Conservation (phyloP, 2,888 invertebrate species). For the Pachliopta kotzebuea region DNA sequence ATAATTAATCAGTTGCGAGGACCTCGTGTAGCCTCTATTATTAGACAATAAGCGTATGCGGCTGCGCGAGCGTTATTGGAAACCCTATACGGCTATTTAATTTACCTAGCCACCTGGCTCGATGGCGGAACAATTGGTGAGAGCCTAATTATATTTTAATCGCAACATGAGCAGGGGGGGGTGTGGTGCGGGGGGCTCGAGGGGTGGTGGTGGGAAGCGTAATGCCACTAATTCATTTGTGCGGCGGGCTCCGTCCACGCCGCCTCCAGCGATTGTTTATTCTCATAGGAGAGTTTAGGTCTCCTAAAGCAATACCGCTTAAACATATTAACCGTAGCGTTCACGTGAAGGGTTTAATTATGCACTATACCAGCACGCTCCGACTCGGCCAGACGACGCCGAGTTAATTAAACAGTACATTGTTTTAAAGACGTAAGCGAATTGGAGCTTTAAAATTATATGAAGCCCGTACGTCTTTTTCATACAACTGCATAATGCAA, state of each 20-base stretch:
- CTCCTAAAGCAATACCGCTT: slow-evolving; percentile 75
- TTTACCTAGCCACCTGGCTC: slow-evolving; percentile 77
- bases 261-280: slow-evolving; percentile 67
- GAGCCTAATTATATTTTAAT: slow-evolving; percentile 80
- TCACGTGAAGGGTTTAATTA: slow-evolving; percentile 75
- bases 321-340: slow-evolving; percentile 76
- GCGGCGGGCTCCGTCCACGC: slow-evolving; percentile 60
- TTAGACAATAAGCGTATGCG: slow-evolving; percentile 70
- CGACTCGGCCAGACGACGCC: slow-evolving; percentile 63
- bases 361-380: slow-evolving; percentile 60
- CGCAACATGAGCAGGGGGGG: slow-evolving; percentile 61
- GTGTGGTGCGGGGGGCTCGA: slow-evolving; percentile 38
- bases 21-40: slow-evolving; percentile 65
- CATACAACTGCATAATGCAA: slow-evolving; percentile 43
- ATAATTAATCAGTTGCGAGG: slow-evolving; percentile 67
- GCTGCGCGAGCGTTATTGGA: slow-evolving; percentile 65
- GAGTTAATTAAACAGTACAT: slow-evolving; percentile 74
- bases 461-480: slow-evolving; percentile 61
- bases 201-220: slow-evolving; percentile 42
- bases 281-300: slow-evolving; percentile 79
- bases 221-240: slow-evolving; percentile 75
- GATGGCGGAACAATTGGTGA: slow-evolving; percentile 77
- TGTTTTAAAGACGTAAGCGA: slow-evolving; percentile 61
- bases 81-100: slow-evolving; percentile 75
- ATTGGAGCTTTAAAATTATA: slow-evolving; percentile 62